Conservation (phyloP, 2,888 invertebrate species). For the Pristionchus arcanus region DNA sequence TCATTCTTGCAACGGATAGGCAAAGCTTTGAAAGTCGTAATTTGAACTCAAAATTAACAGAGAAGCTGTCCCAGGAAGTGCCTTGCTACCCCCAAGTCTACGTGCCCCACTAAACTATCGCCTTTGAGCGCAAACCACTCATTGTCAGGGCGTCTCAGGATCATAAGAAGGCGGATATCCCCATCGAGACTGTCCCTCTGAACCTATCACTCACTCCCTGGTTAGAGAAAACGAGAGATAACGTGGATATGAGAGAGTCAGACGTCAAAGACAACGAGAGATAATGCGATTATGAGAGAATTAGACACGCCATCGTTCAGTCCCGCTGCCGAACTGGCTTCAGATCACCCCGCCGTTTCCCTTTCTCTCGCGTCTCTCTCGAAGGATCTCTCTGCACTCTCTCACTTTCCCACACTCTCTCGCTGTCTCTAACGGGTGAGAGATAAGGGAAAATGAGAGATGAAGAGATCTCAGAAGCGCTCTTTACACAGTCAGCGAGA, state of each 20-base stretch:
- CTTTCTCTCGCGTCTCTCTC: constrained; percentile 48
- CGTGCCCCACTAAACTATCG: neutral
- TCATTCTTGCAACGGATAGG: too few species aligned
- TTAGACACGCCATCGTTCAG: neutral
- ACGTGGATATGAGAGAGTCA: neutral
- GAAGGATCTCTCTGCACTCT: neutral
- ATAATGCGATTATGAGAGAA: neutral
- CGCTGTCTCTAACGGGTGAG: neutral
- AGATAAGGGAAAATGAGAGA: neutral
- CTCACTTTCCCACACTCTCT: constrained; percentile 44
- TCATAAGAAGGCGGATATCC: constrained; percentile 33
- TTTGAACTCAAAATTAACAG: too few species aligned
- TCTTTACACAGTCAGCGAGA: constrained; percentile 54
- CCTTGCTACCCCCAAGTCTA: too few species aligned
- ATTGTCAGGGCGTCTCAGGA: neutral
- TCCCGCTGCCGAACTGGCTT: neutral
- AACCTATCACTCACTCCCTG: neutral
- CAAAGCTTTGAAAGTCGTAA: too few species aligned
- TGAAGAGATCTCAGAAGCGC: neutral
- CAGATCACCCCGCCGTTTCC: constrained; percentile 32
- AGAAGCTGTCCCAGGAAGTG: too few species aligned
- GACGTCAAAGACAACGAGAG: neutral
- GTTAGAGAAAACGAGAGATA: neutral
- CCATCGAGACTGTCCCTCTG: neutral
- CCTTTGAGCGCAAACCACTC: neutral